Conservation (phyloP, 2,888 invertebrate genomes). For the Caenorhabditis sp. region DNA sequence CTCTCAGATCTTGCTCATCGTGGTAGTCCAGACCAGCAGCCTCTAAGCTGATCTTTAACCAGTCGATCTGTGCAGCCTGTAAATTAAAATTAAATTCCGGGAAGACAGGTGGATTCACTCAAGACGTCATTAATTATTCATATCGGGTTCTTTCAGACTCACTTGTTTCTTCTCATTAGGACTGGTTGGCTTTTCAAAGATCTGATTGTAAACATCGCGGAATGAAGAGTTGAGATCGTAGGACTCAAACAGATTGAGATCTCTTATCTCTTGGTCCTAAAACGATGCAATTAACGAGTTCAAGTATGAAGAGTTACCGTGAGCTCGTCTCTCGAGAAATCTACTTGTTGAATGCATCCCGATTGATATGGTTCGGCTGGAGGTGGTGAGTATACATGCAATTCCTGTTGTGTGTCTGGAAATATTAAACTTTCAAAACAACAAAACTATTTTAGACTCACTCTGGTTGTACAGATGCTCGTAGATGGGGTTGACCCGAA, state of each 20-base stretch:
- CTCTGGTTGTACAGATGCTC: conserved; percentile 59
- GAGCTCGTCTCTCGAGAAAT: neutral
- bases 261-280: conserved; percentile 64
- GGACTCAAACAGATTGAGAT: conserved; percentile 71
- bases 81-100: neutral
- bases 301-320: conserved; percentile 5
- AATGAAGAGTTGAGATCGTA: conserved; percentile 74
- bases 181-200: conserved; percentile 64
- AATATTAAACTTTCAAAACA: neutral
- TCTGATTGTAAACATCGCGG: conserved; percentile 73
- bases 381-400: neutral
- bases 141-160: neutral
- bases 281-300: neutral
- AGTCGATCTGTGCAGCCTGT: conserved; percentile 74
- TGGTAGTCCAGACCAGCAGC: conserved; percentile 73
- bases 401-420: conserved; percentile 7
- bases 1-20: conserved; percentile 68
- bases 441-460: neutral
- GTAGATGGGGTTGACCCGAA: conserved; percentile 69
- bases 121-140: conserved; percentile 13
- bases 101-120: neutral
- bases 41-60: conserved; percentile 74
- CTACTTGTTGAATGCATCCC: neutral
- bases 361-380: neutral
- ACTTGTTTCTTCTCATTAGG: conserved; percentile 57